phyloP scores from a whole-genome alignment of 1,140 invertebrate genomes.

The Hirudo medicinalis region DNA sequence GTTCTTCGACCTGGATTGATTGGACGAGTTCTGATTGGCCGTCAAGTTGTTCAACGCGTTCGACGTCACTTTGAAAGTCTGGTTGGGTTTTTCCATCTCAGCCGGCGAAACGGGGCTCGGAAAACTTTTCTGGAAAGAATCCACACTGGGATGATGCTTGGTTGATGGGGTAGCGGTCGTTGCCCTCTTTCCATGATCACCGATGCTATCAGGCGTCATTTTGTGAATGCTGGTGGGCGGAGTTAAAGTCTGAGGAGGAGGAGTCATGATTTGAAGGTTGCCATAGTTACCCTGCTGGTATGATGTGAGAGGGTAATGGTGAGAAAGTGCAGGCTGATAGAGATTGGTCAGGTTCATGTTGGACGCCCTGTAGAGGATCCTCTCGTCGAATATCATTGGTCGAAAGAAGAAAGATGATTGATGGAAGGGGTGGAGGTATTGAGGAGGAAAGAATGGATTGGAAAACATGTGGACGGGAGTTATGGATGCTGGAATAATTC shows the following conservation, averaged over 20 bases:
- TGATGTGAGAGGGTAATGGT: neutral
- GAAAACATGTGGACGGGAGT: neutral
- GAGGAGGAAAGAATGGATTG: neutral
- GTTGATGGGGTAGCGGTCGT: neutral
- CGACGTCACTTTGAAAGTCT: neutral
- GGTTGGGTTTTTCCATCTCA: neutral
- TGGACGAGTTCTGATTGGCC: too few species aligned
- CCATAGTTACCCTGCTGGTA: constrained; percentile 2
- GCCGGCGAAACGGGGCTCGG: neutral
- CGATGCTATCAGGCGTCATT: neutral
- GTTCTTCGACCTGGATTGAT: too few species aligned
- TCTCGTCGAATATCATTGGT: constrained; percentile 7
- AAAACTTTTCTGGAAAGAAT: constrained; percentile 8
- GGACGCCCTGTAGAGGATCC: neutral
- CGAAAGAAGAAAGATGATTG: neutral
- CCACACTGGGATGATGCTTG: neutral
- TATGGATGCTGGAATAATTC: neutral
- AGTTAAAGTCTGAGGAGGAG: constrained; percentile 4
- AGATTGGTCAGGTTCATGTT: neutral
- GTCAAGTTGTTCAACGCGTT: neutral
- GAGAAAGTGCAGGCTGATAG: constrained; percentile 3
- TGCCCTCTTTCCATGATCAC: neutral
- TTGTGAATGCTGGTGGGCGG: neutral
- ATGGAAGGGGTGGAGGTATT: neutral
- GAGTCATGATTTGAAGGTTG: constrained; percentile 6